Conservation (phyloP, 2,797 vertebrate genomes). For the Manis javanica region DNA sequence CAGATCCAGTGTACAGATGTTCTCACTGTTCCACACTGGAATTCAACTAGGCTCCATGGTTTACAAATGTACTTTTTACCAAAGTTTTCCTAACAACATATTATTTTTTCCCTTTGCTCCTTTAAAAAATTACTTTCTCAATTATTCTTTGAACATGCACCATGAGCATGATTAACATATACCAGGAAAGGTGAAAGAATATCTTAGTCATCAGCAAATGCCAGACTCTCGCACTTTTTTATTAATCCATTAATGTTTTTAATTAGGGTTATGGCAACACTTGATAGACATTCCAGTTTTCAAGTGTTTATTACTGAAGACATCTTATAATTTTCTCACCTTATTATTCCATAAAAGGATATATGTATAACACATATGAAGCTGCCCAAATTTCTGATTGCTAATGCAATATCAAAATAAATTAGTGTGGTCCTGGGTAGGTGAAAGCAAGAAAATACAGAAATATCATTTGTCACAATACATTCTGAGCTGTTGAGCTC, state of each 20-base stretch:
- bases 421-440: not conserved
- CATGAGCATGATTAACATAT: not conserved
- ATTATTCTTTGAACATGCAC: not conserved
- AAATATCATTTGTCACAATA: not conserved
- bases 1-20: not conserved
- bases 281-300: constrained; percentile 9
- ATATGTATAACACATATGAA: not conserved
- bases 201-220: not conserved
- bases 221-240: not conserved
- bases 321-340: constrained; percentile 28
- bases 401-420: constrained; percentile 18
- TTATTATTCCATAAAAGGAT: constrained; percentile 3
- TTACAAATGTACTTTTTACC: not conserved
- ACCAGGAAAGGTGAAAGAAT: not conserved
- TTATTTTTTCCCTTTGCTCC: not conserved
- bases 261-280: not conserved
- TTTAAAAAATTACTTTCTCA: not conserved
- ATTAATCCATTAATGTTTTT: not conserved
- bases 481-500: not conserved
- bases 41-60: not conserved
- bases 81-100: not conserved
- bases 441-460: not conserved
- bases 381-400: not conserved
- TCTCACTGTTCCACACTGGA: not conserved
- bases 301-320: not conserved